phyloP scores from a whole-genome alignment of 2,888 invertebrate species.

The Hyposoter didymator region DNA sequence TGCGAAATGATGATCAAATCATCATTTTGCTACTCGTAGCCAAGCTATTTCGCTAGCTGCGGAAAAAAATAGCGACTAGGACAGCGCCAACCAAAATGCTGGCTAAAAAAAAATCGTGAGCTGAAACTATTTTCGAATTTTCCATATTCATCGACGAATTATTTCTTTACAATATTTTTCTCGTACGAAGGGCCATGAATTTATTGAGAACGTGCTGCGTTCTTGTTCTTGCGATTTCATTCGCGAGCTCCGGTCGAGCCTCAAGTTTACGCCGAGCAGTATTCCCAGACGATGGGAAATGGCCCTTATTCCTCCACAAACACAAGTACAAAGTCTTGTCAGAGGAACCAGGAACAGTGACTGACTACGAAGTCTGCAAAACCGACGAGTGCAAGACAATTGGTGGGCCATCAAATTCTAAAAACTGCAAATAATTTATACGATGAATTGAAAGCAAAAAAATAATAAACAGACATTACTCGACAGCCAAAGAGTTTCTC shows the following conservation, averaged over 20 bases:
- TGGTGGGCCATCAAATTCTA: neutral
- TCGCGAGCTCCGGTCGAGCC: neutral
- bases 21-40: neutral
- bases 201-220: neutral
- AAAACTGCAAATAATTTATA: neutral
- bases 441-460: neutral
- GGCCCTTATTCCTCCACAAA: neutral
- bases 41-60: neutral
- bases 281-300: constrained; percentile 17
- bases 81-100: neutral
- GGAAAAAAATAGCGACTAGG: neutral
- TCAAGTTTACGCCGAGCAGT: neutral
- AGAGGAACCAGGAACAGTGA: neutral
- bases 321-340: neutral
- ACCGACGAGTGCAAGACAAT: constrained; percentile 56
- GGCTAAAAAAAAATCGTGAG: neutral
- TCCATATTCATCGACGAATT: neutral
- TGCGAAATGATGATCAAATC: neutral
- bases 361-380: constrained; percentile 44
- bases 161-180: neutral
- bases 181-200: neutral
- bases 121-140: neutral
- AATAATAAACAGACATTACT: neutral
- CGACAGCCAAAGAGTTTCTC: constrained; percentile 62
- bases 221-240: neutral